phyloP scores from a whole-genome alignment of 2,888 invertebrate genomes.

The Emmelina monodactyla region DNA sequence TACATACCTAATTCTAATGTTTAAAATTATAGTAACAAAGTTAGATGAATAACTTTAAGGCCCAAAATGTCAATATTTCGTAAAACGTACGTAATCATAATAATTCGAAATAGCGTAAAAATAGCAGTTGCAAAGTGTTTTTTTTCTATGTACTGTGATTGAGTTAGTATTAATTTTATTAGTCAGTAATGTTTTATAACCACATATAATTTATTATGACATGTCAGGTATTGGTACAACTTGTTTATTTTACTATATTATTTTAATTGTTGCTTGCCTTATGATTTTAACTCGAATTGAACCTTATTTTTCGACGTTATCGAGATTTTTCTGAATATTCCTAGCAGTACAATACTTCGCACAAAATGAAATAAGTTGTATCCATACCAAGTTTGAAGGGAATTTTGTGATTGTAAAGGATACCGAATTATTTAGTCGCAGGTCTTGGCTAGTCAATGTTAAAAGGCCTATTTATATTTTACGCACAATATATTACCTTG shows the following conservation, averaged over 20 bases:
- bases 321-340: no score
- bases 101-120: constrained; percentile 32
- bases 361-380: no score
- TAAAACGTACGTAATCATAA: constrained; percentile 20
- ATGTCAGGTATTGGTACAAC: background rate
- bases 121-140: constrained; percentile 21
- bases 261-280: no score
- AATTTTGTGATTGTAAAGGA: no score
- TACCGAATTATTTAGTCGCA: no score
- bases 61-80: background rate
- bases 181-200: constrained; percentile 27
- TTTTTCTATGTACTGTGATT: constrained; percentile 54
- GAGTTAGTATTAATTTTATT: constrained; percentile 36
- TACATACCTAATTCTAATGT: background rate
- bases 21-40: no score
- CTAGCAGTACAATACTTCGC: no score
- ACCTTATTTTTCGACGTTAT: no score
- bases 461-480: constrained; percentile 44
- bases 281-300: no score
- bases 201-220: constrained; percentile 16
- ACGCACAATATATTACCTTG: constrained; percentile 14
- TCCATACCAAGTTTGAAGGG: no score
- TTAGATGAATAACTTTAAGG: no score
- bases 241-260: no score
- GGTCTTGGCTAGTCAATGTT: constrained; percentile 52